These are phyloP conservation scores for Diuraphis noxia DNA, from an alignment of 1,140 invertebrate genomes.

Conservation along the genomic window DNA sequence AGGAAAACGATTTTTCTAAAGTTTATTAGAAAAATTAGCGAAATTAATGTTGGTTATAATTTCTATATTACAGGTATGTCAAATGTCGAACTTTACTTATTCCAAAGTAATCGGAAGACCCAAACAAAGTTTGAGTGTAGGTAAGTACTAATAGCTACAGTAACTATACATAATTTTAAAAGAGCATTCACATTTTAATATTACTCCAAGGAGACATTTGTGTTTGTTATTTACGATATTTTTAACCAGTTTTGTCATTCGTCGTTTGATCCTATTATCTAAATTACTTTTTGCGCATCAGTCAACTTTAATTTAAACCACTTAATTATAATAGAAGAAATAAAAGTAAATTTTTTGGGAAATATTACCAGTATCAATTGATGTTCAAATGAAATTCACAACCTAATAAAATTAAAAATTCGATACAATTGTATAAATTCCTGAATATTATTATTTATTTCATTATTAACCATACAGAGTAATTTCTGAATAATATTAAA, in stretches of 20 bases:
- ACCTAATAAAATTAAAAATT: not conserved
- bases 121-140: not conserved
- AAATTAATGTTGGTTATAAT: not conserved
- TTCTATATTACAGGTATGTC: not conserved
- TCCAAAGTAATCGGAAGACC: not conserved
- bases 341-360: not conserved
- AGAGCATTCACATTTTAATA: not conserved
- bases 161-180: not conserved
- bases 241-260: not conserved
- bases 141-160: not conserved
- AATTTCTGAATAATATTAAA: not conserved
- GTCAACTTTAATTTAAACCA: not conserved
- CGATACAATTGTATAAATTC: not conserved
- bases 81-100: not conserved
- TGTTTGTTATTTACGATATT: not conserved
- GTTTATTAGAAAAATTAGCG: not conserved
- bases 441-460: not conserved
- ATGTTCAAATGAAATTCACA: not conserved
- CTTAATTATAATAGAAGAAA: conserved; percentile 9
- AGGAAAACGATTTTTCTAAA: not conserved
- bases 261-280: conserved; percentile 10
- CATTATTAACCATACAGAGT: not conserved
- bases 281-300: conserved; percentile 45
- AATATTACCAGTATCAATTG: not conserved
- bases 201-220: conserved; percentile 34